Evolutionary conservation across 2,888 invertebrate genomes (phyloP), one percentile per base, ranked within the genome.

Genomic region (Nomada fucata): DNA sequence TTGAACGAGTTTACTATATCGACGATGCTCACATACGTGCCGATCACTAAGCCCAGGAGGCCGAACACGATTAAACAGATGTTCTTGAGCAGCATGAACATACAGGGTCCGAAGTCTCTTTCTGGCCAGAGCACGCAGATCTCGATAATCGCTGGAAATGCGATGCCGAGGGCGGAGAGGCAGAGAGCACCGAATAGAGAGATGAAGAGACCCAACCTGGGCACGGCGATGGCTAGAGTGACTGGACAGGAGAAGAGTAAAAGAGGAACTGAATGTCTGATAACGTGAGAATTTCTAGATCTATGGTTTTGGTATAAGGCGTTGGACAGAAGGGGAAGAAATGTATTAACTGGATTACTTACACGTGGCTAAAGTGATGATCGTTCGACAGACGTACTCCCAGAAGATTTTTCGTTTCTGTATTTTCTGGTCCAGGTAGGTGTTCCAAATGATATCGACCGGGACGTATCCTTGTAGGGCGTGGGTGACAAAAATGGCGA

Each of bases 401-500:
- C 95, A 94, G 2, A 94, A 86, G 13, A 94, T 64, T 59, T 94
- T 93, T 57, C 94, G 94, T 2, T 88, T 91, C 23, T 91, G 89
- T 53, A 92, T 77, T 53, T 90, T 90, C 29, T 90, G 88, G 36
- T 92, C 86, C 11, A 93, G 79, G 53, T 93, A 93, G 20, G 92
- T 91, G 68, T 92, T 95, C 97, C 97, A 97, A 29, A 98, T 94
- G 69, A 98, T 97, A 85, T 96, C 96, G 85, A 98, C 96, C 0
- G 98, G 98, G 2, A 98, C 98, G 93, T 97, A 98, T 89, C 97
- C 97, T 94, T 98, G 98, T 3, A 98, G 95, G 0, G 97, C 97
- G 91, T 97, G 98, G 0, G 97, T 96, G 74, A 98, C 95, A 90
- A 97, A 97, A 83, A 98, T 97, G 2, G 96, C 96, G 1, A 96